phyloP scores from a whole-genome alignment of 2,888 invertebrate genomes.

The Microctonus aethiopoides region DNA sequence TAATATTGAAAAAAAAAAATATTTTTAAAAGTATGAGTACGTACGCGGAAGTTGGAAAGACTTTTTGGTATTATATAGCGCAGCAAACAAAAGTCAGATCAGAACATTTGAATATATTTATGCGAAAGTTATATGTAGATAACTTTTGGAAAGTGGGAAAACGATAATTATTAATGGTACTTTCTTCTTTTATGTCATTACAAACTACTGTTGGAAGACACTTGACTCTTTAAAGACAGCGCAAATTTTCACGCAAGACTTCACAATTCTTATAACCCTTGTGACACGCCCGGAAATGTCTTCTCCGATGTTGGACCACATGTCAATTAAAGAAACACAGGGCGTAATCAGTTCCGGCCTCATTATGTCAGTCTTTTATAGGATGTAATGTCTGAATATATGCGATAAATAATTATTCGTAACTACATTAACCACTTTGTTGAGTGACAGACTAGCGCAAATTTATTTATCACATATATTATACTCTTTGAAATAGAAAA shows the following conservation, averaged over 20 bases:
- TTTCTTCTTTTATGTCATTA: slow-evolving; percentile 39
- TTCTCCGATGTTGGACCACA: background rate
- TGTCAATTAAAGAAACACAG: slow-evolving; percentile 20
- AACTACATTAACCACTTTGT: too few species aligned
- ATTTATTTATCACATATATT: background rate
- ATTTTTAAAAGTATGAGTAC: too few species aligned
- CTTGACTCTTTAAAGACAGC: background rate
- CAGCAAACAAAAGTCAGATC: background rate
- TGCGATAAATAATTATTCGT: background rate
- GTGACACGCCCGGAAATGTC: slow-evolving; percentile 23
- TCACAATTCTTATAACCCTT: background rate
- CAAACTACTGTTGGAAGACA: slow-evolving; percentile 28
- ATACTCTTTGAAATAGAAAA: too few species aligned
- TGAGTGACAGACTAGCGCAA: background rate
- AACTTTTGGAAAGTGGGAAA: slow-evolving; percentile 24
- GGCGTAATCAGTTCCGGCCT: slow-evolving; percentile 18
- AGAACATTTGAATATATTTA: slow-evolving; percentile 28
- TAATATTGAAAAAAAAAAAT: background rate
- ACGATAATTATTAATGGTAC: slow-evolving; percentile 48
- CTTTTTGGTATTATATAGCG: background rate
- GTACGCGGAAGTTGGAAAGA: background rate
- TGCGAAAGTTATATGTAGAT: slow-evolving; percentile 30
- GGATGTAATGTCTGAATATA: background rate
- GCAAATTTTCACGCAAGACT: slow-evolving; percentile 21
- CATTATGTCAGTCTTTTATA: slow-evolving; percentile 9